Evolutionary conservation across 2,888 invertebrate genomes (phyloP).

Genomic region (Campopleginae sp.): DNA sequence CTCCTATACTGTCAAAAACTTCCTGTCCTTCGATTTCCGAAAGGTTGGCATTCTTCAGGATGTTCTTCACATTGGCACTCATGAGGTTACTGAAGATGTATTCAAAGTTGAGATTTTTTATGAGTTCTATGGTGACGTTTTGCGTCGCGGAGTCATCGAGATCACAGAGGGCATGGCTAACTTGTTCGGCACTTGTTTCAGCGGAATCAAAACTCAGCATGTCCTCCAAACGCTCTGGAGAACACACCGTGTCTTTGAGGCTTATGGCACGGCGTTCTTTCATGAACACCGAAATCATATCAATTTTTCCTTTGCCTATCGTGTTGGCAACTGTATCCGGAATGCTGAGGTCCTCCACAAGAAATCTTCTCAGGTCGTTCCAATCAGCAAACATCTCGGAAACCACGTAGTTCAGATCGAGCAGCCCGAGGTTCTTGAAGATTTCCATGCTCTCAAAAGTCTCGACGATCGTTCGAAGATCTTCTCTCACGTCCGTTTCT

Average conservation of each 20-base stretch:
- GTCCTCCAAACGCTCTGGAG: conserved; percentile 76
- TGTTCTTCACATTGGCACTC: conserved; percentile 83
- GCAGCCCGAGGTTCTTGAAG: conserved; percentile 84
- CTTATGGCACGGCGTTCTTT: conserved; percentile 76
- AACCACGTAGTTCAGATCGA: conserved; percentile 84
- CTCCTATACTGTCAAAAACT: conserved; percentile 83
- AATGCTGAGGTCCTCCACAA: conserved; percentile 75
- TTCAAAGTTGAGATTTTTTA: conserved; percentile 84
- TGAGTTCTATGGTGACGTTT: conserved; percentile 83
- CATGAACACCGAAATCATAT: conserved; percentile 80
- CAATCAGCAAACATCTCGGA: conserved; percentile 81
- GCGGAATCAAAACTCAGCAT: conserved; percentile 76
- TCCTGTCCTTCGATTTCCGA: conserved; percentile 84
- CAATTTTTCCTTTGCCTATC: conserved; percentile 77
- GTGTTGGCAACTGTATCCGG: conserved; percentile 72
- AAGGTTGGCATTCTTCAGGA: conserved; percentile 85
- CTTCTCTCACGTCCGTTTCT: conserved; percentile 81
- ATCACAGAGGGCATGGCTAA: conserved; percentile 85
- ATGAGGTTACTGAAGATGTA: conserved; percentile 82
- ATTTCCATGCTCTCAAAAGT: conserved; percentile 84
- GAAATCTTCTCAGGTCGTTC: conserved; percentile 76
- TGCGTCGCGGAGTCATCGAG: conserved; percentile 83
- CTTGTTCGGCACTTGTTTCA: conserved; percentile 75
- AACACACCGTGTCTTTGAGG: conserved; percentile 79
- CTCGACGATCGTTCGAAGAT: conserved; percentile 82